Conservation (phyloP, 2,888 invertebrate species). For the Alsophila aescularia region DNA sequence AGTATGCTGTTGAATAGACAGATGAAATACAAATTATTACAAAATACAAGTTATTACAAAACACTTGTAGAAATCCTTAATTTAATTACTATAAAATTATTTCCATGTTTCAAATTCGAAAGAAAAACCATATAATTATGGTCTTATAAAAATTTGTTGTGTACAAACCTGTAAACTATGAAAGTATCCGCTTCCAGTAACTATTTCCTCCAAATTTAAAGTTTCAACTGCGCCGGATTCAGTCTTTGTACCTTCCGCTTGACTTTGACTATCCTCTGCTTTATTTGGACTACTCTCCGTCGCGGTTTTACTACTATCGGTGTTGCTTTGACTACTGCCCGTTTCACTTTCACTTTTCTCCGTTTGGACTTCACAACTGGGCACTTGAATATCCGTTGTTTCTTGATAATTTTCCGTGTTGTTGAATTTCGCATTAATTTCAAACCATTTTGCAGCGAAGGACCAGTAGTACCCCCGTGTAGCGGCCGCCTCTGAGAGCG, state of each 20-base stretch:
- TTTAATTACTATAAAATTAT: too few relatives aligned
- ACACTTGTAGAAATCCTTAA: too few relatives aligned
- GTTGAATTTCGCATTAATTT: slow-evolving; percentile 5
- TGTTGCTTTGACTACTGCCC: neutral
- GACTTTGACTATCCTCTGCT: neutral
- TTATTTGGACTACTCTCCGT: slow-evolving; percentile 3
- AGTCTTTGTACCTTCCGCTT: neutral
- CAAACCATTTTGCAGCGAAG: slow-evolving; percentile 42
- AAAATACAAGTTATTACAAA: too few relatives aligned
- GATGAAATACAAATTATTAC: too few relatives aligned
- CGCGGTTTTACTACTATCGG: neutral
- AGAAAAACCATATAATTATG: too few relatives aligned
- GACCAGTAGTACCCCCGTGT: slow-evolving; percentile 59
- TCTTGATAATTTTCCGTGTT: neutral
- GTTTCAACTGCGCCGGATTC: neutral
- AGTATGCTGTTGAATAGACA: too few relatives aligned
- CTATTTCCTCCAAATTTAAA: slow-evolving; percentile 27
- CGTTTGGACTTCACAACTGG: neutral
- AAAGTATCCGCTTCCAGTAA: slow-evolving; percentile 57
- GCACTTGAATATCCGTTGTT: neutral
- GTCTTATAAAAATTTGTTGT: neutral
- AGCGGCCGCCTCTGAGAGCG: slow-evolving; percentile 35
- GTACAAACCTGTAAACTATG: slow-evolving; percentile 58
- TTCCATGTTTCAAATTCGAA: too few relatives aligned
- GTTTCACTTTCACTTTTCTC: neutral